Percentiles rank a stretch among this genome's conserved stretches.
phyloP scores from a whole-genome alignment of 2,888 invertebrate species.

The Lasioglossum villosulum region DNA sequence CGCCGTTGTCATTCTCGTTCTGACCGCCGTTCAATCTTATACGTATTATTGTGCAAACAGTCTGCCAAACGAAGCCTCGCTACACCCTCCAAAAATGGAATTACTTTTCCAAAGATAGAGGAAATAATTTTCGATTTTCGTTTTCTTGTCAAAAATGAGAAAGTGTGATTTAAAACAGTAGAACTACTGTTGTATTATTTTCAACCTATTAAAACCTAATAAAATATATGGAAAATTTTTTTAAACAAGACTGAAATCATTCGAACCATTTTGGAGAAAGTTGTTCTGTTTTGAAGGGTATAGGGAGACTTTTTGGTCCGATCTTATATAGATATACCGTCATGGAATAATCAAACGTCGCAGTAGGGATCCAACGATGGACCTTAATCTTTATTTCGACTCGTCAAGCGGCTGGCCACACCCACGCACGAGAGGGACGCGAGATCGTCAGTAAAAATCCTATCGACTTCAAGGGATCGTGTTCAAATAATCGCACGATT shows the following conservation, averaged over 20 bases:
- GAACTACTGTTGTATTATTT: not conserved
- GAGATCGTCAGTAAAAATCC: constrained; percentile 51
- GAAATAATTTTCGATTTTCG: not conserved
- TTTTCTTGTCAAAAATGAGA: not conserved
- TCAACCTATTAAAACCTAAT: too few species aligned
- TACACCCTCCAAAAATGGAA: not conserved
- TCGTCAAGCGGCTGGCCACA: constrained; percentile 37
- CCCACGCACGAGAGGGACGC: not conserved
- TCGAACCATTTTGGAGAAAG: not conserved
- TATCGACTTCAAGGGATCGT: not conserved
- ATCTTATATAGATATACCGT: not conserved
- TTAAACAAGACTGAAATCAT: too few species aligned
- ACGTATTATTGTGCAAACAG: constrained; percentile 16
- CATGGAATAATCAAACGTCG: constrained; percentile 60
- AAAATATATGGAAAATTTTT: too few species aligned
- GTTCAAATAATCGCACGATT: not conserved
- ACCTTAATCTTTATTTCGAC: constrained; percentile 67
- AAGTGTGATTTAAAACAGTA: not conserved
- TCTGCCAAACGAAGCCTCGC: not conserved
- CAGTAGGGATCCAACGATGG: constrained; percentile 66
- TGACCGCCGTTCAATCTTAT: constrained; percentile 45
- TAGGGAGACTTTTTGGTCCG: not conserved
- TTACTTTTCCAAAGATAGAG: not conserved
- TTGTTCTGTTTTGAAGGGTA: not conserved
- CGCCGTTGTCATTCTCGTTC: constrained; percentile 54